Base-by-base conservation (phyloP, 2,888 invertebrate genomes). In the Epinotia demarniana region DNA sequence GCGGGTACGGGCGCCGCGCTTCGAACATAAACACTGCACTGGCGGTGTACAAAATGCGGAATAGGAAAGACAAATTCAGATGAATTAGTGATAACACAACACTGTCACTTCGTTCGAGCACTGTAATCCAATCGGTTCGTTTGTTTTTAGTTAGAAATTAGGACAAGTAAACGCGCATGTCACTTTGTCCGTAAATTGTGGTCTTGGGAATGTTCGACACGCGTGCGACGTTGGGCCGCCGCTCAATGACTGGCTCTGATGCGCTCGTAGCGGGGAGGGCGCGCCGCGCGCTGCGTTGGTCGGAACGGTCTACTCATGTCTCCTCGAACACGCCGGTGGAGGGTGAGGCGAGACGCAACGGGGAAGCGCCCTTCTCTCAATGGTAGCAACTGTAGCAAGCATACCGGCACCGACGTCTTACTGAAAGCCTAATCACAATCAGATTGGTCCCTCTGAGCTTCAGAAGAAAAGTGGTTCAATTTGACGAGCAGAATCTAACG, bases 11-110 rank as follows among this genome's bases (percentile, higher is more conserved):
- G 87, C 88, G 89, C 88, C 89, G 89, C 91, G 90, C 86, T 90
- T 86, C 88, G 87, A 90, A 93, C 93, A 93, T 93, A 94, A 94
- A 94, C 93, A 94, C 93, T 92, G 89, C 92, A 93, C 93, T 89
- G 90, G 89, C 88, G 87, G 83, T 86, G 84, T 86, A 90, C 86
- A 86, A 87, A 89, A 86, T 84, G 85, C 85, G 85, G 81, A 86
- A 84, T 84, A 80, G 78, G 78, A 76, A 81, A 55, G 67, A 66
- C 43, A 61, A 75, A 33, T 64, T 55, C 57, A 63, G 33, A 55
- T 23, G 64, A 58, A 55, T 61, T 60, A 60, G 66, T 67, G 62
- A 60, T 67, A 74, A 85, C 92, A 92, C 91, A 84, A 76, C 92
- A 92, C 92, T 85, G 78, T 80, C 89, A 91, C 89, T 86, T 74